Percentiles rank a stretch among this genome's conserved stretches.
phyloP scores from a whole-genome alignment of 2,113 vertebrate genomes.

The Pterocles gutturalis region DNA sequence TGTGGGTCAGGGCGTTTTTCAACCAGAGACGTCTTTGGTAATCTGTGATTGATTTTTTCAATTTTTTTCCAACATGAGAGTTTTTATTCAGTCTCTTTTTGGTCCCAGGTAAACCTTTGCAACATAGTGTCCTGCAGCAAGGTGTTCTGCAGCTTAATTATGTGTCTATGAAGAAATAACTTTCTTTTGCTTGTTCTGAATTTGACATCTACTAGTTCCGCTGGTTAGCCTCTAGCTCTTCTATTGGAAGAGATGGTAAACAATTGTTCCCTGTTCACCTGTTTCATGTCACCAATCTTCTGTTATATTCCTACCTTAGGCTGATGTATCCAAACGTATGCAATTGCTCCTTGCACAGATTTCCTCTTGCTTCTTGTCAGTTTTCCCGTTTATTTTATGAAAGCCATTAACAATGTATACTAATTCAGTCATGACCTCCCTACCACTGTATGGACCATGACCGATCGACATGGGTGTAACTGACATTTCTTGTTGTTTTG shows the following conservation, averaged over 20 bases:
- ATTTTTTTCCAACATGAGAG: background rate
- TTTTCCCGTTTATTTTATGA: background rate
- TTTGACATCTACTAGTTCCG: background rate
- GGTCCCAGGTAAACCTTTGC: background rate
- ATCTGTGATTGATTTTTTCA: background rate
- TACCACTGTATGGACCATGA: background rate
- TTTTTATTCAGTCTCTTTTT: background rate
- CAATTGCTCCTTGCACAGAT: background rate
- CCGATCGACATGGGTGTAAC: accelerated
- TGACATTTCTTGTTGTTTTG: background rate
- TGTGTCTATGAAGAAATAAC: background rate
- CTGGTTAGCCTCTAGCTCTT: background rate
- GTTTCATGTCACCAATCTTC: background rate
- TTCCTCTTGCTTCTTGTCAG: background rate
- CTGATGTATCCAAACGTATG: accelerated
- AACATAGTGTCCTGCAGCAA: background rate
- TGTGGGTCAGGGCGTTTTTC: accelerated
- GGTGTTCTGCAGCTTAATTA: background rate
- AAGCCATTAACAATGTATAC: background rate
- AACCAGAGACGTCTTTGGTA: background rate
- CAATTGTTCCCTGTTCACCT: background rate
- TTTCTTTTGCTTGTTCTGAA: background rate
- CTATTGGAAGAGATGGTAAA: background rate
- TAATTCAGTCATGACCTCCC: background rate
- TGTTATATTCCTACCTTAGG: background rate